Base-by-base conservation (phyloP, 2,888 invertebrate genomes). In the Alviniconcha strummeri region DNA sequence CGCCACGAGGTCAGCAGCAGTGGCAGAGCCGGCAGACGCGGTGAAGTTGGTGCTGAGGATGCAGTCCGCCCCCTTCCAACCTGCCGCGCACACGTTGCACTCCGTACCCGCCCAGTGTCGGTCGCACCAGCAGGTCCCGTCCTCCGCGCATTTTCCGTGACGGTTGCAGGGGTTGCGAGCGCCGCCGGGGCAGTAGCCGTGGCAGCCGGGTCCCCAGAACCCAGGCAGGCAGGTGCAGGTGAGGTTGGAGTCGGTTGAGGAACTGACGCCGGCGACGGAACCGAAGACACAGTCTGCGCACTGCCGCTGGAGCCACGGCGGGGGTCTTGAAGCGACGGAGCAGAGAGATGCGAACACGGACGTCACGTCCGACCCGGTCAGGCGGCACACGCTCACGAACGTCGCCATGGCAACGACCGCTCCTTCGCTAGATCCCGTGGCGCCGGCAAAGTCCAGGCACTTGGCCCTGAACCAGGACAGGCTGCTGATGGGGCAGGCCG, bases 51-150 rank as follows among this genome's bases (percentile, higher is more conserved):
- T 78, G 74, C 85, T 83, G 15, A 89, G 78, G 19, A 89, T 80
- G 82, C 90, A 91, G n/a, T 89, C 89, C 4, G 84, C 82, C 36
- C 90, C 90, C 52, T 84, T 64, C 90, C 90, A 90, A 13, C 86
- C 86, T 13, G 84, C 76, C 8, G 83, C 84, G 86, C 90, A 91
- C 1, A 81, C 36, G 36, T 85, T 79, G 84, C 90, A 90, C 19
- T 81, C 83, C 52, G 80, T 57, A 52, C 90, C 90, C n/a, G 81
- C 83, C 86, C 87, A 90, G 74, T 88, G 86, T 17, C 86, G 88
- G 55, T 80, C 71, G 78, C 90, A 90, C 71, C 87, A 86, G 84
- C 90, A 90, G 0, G 74, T 55, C 19, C 90, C 90, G 54, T 84
- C 81, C 0, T 83, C 85, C 19, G 84, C 87, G 84, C 90, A 90